A percentile compares a stretch with the other conserved stretches of the same genome.
These are phyloP conservation scores for Procambarus virginalis DNA, from an alignment of 1,140 invertebrate genomes.

Conservation along the genomic window DNA sequence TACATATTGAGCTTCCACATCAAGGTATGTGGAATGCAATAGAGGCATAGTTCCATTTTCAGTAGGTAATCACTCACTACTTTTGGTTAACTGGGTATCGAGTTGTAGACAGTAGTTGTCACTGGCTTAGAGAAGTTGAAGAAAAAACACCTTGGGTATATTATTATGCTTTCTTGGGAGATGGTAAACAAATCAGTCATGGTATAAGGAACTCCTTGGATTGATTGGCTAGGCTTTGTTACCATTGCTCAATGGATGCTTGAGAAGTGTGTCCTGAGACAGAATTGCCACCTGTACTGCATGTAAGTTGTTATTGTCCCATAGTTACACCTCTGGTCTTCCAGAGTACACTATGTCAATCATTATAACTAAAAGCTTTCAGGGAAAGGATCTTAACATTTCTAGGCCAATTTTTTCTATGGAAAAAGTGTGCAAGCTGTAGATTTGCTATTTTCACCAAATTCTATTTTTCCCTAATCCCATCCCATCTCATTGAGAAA, in stretches of 20 bases:
- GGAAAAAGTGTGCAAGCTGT: slow-evolving; percentile 33
- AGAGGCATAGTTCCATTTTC: slow-evolving; percentile 2
- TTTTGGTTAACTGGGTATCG: slow-evolving; percentile 12
- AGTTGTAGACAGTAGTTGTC: slow-evolving; percentile 24
- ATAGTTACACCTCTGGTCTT: slow-evolving; percentile 17
- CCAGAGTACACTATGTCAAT: slow-evolving; percentile 23
- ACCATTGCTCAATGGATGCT: slow-evolving; percentile 40
- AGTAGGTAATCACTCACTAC: slow-evolving; percentile 13
- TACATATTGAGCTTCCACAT: not conserved
- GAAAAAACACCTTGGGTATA: slow-evolving; percentile 3
- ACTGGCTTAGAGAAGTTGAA: slow-evolving; percentile 9
- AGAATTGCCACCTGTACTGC: slow-evolving; percentile 3
- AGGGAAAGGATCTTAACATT: slow-evolving; percentile 31
- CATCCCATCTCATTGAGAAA: slow-evolving; percentile 8
- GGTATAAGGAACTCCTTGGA: slow-evolving; percentile 20
- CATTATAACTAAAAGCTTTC: slow-evolving; percentile 32
- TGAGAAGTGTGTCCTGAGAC: not conserved
- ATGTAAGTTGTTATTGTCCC: not conserved
- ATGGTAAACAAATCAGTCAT: slow-evolving; percentile 4
- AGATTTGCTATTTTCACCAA: slow-evolving; percentile 55
- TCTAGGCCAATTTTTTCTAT: slow-evolving; percentile 26
- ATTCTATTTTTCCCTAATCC: slow-evolving; percentile 51
- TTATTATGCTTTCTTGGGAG: slow-evolving; percentile 12
- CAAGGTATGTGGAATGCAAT: slow-evolving; percentile 13
- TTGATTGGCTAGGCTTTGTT: slow-evolving; percentile 18